Base-by-base conservation (phyloP, 2,888 invertebrate genomes). In the Lapara coniferarum region DNA sequence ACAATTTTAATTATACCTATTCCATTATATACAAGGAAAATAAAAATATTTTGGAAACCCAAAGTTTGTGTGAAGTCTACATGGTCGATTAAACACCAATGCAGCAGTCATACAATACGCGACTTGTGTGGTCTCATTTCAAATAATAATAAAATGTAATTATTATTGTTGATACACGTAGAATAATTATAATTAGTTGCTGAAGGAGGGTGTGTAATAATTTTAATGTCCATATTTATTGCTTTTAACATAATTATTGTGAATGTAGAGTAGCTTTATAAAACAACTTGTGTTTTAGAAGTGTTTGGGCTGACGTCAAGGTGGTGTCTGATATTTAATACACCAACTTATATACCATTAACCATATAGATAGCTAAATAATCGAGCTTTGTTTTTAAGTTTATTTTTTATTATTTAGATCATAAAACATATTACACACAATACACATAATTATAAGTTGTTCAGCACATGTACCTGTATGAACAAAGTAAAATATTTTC, bases 81-180 rank as follows among this genome's bases (percentile, higher is more conserved):
- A 63, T 63, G 63, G 63, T 46, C 63, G 49, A 49, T 63, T 63
- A 13, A 63, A 49, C 19, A 16, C 49, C 46, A 16, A 63, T 55
- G 19, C 49, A 59, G 8, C 46, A 16, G 19, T 13, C 49, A 19
- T 63, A 37, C 37, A 63, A 49, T 44, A 44, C 46, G 19, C 63
- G 13, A 14, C 63, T 63, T 63, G 63, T 16, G 63, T 63, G 63
- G 63, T 63, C 63, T 63, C 7, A 49, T 7, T 12, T 10, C 13
- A n/a, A 46, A 46, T 44, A 49, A 19, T 44, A 16, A 19, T 49
- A 63, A 63, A 56, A 30, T 13, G 4, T 49, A 46, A 49, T 46
- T 49, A 63, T 63, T 63, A 63, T 19, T 63, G 46, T 46, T 13
- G 49, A 46, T 63, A 19, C 13, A 14, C 7, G 16, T 46, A 59